Base-by-base conservation (phyloP, 2,888 invertebrate species). In the Polymixis lichenea region DNA sequence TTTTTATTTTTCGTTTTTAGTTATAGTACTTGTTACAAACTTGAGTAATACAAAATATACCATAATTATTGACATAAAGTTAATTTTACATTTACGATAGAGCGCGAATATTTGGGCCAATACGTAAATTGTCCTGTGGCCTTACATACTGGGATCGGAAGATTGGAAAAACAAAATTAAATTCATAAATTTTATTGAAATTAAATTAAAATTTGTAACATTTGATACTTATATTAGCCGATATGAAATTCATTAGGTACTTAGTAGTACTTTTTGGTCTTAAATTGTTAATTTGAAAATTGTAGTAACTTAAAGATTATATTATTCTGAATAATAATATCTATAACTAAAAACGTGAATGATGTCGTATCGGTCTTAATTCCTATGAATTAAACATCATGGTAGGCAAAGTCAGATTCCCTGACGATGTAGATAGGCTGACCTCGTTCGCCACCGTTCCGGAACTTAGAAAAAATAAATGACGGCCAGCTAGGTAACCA, bases 401-500 rank as follows among this genome's bases (percentile, higher is more conserved):
- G 15, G 22, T 38, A 70, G 43, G 62, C 61, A 1, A 62, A 56
- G 6, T 77, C 84, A 25, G 60, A n/a, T 72, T 83, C 65, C 17
- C 25, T 71, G 58, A 68, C n/a, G n/a, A 83, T 49, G n/a, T 58
- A 83, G 9, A 80, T 32, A 64, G 77, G 80, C 43, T 19, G 53
- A 15, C 72, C n/a, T 51, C 56, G n/a, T 38, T 25, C 49, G 5
- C 13, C 25, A 49, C 13, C n/a, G 8, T 46, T 51, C 19, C 32
- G n/a, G 0, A 22, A 60, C 7, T 25, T 25, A 7, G 72, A n/a
- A 8, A 9, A 5, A 2, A 28, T 15, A 19, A 2, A 0, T 51
- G 51, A 22, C 1, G 69, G 58, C 81, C 67, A 81, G 3, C 61
- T 15, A 6, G 32, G 32, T 0, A 80, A 15, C 28, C 46, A 80